Percentiles rank a stretch among this genome's conserved stretches.
Conservation (phyloP, 2,888 invertebrate species). For the Heliconius hortense region DNA sequence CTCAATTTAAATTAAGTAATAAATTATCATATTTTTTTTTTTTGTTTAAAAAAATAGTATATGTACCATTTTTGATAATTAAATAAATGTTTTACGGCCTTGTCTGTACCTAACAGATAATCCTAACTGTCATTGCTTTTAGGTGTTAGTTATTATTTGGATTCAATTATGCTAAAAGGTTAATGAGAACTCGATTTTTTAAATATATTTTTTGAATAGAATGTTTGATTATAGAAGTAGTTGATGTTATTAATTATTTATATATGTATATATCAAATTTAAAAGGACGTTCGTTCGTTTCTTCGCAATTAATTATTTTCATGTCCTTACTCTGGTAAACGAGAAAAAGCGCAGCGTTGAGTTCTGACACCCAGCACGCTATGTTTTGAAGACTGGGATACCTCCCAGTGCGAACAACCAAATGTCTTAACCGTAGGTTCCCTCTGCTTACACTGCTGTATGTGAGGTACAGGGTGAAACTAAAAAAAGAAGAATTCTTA, state of each 20-base stretch:
- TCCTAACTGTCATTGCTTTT: conserved; percentile 9
- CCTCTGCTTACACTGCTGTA: neutral
- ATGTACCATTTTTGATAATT: neutral
- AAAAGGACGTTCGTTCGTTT: too few species aligned
- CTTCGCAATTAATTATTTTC: too few species aligned
- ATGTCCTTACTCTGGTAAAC: too few species aligned
- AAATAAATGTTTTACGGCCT: neutral
- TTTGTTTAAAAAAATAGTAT: neutral
- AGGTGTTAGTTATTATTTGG: neutral
- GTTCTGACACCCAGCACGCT: too few species aligned
- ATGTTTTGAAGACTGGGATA: too few species aligned
- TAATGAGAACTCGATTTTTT: neutral
- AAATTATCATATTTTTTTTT: neutral
- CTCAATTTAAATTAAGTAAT: neutral
- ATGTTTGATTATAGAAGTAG: too few species aligned
- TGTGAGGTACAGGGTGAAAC: neutral
- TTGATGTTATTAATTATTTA: too few species aligned
- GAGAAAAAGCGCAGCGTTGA: too few species aligned
- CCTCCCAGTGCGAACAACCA: too few species aligned
- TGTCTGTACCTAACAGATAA: neutral
- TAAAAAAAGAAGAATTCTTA: neutral
- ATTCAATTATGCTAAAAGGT: neutral
- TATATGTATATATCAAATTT: too few species aligned
- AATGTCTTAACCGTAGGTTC: too few species aligned
- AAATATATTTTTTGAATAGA: too few species aligned